These are phyloP conservation scores for Ciconia boyciana DNA, from an alignment of 2,113 vertebrate genomes.

Conservation along the genomic window DNA sequence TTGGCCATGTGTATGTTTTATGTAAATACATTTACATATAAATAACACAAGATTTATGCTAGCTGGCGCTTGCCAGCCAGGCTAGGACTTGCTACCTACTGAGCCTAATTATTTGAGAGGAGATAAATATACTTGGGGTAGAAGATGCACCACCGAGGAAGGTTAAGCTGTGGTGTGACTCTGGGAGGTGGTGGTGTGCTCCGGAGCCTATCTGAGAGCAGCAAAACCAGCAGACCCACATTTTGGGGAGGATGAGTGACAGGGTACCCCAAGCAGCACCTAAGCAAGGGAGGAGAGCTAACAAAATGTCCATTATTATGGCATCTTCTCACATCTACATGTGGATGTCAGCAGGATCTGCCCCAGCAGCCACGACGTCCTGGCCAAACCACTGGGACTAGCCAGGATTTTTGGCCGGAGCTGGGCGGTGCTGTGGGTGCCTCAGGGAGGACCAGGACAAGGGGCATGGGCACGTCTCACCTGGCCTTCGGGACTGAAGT, in stretches of 20 bases:
- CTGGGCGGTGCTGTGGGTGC: background rate
- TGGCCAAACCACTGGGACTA: background rate
- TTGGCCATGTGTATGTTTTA: constrained; percentile 95
- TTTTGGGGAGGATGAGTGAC: background rate
- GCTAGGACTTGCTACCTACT: background rate
- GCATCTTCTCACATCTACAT: background rate
- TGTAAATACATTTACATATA: constrained; percentile 55
- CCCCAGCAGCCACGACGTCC: background rate
- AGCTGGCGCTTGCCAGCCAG: background rate
- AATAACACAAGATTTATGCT: constrained; percentile 21
- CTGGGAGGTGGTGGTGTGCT: background rate
- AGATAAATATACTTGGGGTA: background rate
- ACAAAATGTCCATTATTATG: background rate
- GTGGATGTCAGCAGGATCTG: background rate
- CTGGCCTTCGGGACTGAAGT: background rate
- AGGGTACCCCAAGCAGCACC: background rate
- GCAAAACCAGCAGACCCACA: background rate
- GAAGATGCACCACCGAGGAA: background rate
- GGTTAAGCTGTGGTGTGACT: background rate
- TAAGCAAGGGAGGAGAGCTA: background rate
- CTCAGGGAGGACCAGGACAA: background rate
- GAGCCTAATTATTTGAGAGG: background rate
- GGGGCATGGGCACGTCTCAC: background rate
- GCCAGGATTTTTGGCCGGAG: background rate
- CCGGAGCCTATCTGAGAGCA: background rate